Evolutionary conservation across 1,140 invertebrate genomes (phyloP).

Genomic region (Atta cephalotes): DNA sequence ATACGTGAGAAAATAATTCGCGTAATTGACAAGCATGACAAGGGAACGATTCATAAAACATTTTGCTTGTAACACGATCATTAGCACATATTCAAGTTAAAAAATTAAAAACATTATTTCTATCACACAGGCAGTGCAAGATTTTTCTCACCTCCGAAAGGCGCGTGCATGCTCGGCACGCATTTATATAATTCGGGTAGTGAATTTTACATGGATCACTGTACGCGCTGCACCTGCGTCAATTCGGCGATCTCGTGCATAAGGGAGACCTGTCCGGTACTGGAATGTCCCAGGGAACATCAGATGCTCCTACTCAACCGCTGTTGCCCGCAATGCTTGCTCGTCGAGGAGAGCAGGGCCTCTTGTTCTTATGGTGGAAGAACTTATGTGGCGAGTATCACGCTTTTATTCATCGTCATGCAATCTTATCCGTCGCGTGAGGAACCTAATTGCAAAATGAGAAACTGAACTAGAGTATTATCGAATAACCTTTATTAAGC

Average conservation of each 20-base stretch:
- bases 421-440: background rate
- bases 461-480: background rate
- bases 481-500: background rate
- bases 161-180: conserved; percentile 91
- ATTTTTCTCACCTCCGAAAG: conserved; percentile 84
- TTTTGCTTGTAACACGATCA: background rate
- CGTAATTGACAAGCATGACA: background rate
- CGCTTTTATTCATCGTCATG: background rate
- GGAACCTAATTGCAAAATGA: background rate
- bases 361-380: conserved; percentile 89
- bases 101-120: background rate
- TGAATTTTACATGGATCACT: conserved; percentile 90
- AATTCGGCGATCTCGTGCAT: conserved; percentile 93
- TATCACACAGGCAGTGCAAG: conserved; percentile 77
- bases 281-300: conserved; percentile 92
- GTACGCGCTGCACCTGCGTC: conserved; percentile 93
- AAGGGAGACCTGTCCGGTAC: conserved; percentile 92
- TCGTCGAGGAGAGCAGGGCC: conserved; percentile 88
- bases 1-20: background rate
- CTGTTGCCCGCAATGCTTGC: conserved; percentile 92
- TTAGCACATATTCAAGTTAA: background rate
- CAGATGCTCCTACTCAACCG: conserved; percentile 89
- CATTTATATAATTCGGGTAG: conserved; percentile 88
- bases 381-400: conserved; percentile 89
- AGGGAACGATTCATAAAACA: background rate